A percentile compares a stretch with the other conserved stretches of the same genome.
Evolutionary conservation across 2,888 invertebrate species (phyloP).

Genomic region (Petrophora chlorosata): DNA sequence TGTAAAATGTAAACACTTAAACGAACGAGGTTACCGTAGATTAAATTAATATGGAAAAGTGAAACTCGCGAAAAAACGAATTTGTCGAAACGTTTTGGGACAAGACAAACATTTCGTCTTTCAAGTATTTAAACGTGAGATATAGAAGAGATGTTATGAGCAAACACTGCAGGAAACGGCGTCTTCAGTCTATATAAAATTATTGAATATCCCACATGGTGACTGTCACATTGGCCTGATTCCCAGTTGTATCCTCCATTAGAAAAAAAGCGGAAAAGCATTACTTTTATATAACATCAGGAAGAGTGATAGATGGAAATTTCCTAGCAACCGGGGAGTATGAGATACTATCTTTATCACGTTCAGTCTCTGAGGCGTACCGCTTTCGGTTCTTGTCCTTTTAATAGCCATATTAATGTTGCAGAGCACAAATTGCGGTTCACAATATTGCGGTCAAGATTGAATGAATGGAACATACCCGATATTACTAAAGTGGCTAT

Average conservation of each 20-base stretch:
- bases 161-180: constrained; percentile 6
- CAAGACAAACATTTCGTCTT: constrained; percentile 5
- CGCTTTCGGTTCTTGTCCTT: constrained; percentile 23
- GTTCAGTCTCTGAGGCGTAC: constrained; percentile 24
- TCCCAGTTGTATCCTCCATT: constrained; percentile 22
- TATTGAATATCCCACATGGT: constrained; percentile 19
- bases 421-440: constrained; percentile 17
- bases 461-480: constrained; percentile 11
- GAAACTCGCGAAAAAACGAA: constrained; percentile 18
- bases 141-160: background rate
- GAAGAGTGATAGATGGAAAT: constrained; percentile 33
- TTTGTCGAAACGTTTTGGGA: constrained; percentile 9
- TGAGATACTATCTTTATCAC: constrained; percentile 27
- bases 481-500: constrained; percentile 10
- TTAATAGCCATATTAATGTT: constrained; percentile 21
- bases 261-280: constrained; percentile 26
- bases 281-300: constrained; percentile 25
- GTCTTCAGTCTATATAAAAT: constrained; percentile 23
- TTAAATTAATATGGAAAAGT: constrained; percentile 22
- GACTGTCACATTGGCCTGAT: constrained; percentile 25
- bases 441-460: constrained; percentile 23
- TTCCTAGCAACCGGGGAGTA: constrained; percentile 25
- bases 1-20: constrained; percentile 29
- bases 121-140: background rate
- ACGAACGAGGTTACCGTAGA: constrained; percentile 29